phyloP scores from a whole-genome alignment of 2,113 vertebrate genomes.

The Clarias gariepinus region DNA sequence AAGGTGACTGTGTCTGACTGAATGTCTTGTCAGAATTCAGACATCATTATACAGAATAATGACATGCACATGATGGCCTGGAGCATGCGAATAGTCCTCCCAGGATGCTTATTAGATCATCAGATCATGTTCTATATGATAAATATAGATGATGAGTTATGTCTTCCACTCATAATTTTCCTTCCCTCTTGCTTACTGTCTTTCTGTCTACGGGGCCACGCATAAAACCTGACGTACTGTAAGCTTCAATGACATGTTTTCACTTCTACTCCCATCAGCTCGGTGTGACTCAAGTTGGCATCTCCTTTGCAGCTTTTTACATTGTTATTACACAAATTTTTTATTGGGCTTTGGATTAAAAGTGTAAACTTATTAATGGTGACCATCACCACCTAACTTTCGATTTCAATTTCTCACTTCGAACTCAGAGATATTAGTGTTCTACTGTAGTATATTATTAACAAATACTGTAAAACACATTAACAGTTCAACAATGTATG shows the following conservation, averaged over 20 bases:
- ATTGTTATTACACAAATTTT: constrained; percentile 24
- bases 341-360: constrained; percentile 19
- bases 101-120: constrained; percentile 14
- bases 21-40: too few relatives aligned
- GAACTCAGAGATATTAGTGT: not conserved
- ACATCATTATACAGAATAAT: not conserved
- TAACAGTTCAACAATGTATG: not conserved
- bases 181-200: not conserved
- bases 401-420: not conserved
- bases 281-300: constrained; percentile 7
- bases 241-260: constrained; percentile 44
- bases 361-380: not conserved
- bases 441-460: not conserved
- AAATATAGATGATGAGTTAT: constrained; percentile 3
- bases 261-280: constrained; percentile 41
- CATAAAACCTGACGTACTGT: not conserved
- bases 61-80: not conserved
- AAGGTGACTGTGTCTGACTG: too few relatives aligned
- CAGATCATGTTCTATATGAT: not conserved
- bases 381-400: not conserved
- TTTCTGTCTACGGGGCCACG: constrained; percentile 10
- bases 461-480: not conserved
- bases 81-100: not conserved
- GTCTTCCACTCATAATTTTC: not conserved
- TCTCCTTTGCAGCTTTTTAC: constrained; percentile 24